Percentiles rank a stretch among this genome's conserved stretches.
phyloP scores from a whole-genome alignment of 2,797 vertebrate genomes.

The Austrolebias charrua region DNA sequence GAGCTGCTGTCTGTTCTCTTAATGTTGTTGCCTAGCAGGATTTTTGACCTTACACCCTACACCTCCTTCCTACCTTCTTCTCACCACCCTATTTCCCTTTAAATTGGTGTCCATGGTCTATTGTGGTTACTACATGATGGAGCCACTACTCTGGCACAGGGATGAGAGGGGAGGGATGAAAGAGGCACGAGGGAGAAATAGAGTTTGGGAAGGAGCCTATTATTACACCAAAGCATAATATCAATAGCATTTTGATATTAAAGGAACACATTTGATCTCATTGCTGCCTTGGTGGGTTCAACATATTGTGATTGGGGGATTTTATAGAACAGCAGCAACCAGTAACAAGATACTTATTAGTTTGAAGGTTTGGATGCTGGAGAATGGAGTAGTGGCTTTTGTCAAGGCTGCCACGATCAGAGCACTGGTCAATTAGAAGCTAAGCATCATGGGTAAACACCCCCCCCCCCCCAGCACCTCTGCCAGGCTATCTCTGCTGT shows the following conservation, averaged over 20 bases:
- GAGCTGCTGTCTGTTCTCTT: constrained; percentile 68
- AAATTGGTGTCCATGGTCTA: constrained; percentile 67
- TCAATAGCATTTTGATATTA: constrained; percentile 15
- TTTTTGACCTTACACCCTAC: constrained; percentile 33
- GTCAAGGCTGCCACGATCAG: constrained; percentile 22
- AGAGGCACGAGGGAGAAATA: neutral
- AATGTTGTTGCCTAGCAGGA: constrained; percentile 58
- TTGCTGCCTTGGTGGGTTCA: neutral
- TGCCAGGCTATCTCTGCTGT: constrained; percentile 34
- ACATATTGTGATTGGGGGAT: neutral
- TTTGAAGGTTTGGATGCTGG: constrained; percentile 19
- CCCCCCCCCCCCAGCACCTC: neutral
- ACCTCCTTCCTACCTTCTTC: neutral
- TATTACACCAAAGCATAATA: constrained; percentile 21
- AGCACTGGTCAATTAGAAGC: constrained; percentile 25
- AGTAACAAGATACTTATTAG: constrained; percentile 6
- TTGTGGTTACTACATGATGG: constrained; percentile 67
- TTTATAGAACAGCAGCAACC: constrained; percentile 2
- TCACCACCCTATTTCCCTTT: constrained; percentile 22
- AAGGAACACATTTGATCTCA: constrained; percentile 16
- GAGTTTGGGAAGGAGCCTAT: constrained; percentile 10
- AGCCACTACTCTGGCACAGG: constrained; percentile 51
- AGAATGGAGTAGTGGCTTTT: constrained; percentile 22
- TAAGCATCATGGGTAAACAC: constrained; percentile 29
- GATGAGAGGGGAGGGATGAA: constrained; percentile 43